Base-by-base conservation (phyloP, 2,113 vertebrate species). In the Solenodon paradoxus region DNA sequence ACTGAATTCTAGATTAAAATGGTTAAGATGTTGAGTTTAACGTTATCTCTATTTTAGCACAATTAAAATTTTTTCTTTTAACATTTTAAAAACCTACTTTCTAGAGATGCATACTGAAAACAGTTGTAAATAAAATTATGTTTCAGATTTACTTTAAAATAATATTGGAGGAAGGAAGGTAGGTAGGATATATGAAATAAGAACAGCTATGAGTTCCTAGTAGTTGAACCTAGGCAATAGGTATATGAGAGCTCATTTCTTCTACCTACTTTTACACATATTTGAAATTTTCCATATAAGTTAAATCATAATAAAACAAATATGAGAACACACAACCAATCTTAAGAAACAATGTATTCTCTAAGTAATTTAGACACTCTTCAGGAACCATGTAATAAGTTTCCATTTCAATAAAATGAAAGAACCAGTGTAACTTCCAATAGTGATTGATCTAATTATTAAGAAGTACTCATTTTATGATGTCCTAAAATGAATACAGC, bases 281-380 rank as follows among this genome's bases (percentile, higher is more conserved):
- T 78, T 51, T 71, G 11, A 71, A 74, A 72, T 42, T 84, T 83
- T 28, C 47, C 71, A 32, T 72, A 72, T 30, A 87, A 82, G 47
- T 71, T 71, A 78, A 53, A 79, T 72, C 61, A 75, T 59, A 80
- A 71, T 24, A 66, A 91, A 87, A 32, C 32, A 93, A 93, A 81
- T n/a, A 64, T n/a, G 30, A n/a, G 26, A 28, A 77, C 63, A 57
- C 12, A 83, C 24, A 40, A 66, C 12, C 47, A 28, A 28, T 30
- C 30, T 87, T 80, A 86, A 83, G n/a, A 88, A 94, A 92, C 68
- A 38, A 78, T 83, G 22, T 86, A 28, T 82, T 66, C 42, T 93
- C 57, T 57, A 42, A 83, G 92, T 69, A 38, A 66, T 87, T 74
- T 81, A 74, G 47, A 81, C 35, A 92, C 7, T 80, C 35, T 61